These are phyloP conservation scores for Jacana jacana DNA, from an alignment of 2,113 vertebrate species.

Conservation along the genomic window DNA sequence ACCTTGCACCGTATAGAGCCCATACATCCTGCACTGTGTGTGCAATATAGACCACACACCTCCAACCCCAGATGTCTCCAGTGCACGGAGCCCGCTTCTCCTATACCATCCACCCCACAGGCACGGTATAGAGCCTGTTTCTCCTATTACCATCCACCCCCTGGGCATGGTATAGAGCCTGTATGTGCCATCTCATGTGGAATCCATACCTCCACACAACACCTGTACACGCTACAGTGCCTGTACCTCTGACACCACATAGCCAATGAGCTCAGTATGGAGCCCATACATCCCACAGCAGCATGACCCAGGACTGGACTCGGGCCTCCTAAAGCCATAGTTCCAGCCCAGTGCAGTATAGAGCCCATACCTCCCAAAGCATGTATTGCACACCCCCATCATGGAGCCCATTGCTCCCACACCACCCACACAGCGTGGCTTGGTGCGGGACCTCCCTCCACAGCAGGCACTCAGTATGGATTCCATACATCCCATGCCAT, in stretches of 20 bases:
- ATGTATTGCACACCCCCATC: accelerated
- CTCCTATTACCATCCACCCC: neutral
- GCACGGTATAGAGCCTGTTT: neutral
- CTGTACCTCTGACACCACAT: neutral
- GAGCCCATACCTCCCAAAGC: neutral
- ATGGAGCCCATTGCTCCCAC: neutral
- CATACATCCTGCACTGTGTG: no score
- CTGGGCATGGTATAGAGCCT: neutral
- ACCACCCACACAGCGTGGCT: accelerated
- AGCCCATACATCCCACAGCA: neutral
- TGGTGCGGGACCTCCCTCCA: neutral
- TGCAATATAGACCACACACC: no score
- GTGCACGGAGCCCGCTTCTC: neutral
- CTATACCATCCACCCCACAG: no score
- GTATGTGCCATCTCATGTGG: neutral
- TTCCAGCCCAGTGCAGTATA: neutral
- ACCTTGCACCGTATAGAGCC: no score
- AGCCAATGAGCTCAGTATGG: neutral
- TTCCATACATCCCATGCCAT: neutral
- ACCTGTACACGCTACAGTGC: no score
- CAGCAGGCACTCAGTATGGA: neutral
- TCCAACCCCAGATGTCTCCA: no score
- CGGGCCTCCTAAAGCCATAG: accelerated
- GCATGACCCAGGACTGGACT: neutral
- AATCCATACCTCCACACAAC: no score